A percentile compares a stretch with the other conserved stretches of the same genome.
Conservation (phyloP, 2,113 vertebrate genomes). For the Craseonycteris thonglongyai region DNA sequence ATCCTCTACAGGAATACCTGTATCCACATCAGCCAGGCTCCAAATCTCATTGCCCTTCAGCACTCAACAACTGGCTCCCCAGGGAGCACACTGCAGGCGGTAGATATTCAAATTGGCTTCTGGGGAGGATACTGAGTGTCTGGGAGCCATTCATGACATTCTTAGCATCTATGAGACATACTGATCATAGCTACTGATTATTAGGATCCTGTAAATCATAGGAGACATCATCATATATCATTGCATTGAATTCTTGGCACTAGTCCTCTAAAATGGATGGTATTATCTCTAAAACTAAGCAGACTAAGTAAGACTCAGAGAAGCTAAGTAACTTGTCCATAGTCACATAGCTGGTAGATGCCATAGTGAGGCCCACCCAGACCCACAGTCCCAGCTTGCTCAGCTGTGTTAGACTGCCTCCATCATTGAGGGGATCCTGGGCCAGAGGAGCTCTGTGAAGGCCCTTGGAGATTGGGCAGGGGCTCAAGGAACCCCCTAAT, state of each 20-base stretch:
- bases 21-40: background rate
- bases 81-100: background rate
- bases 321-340: background rate
- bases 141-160: conserved; percentile 13
- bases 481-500: background rate
- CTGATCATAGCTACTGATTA: background rate
- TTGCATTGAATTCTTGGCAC: background rate
- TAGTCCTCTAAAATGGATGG: background rate
- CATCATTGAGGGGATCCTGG: background rate
- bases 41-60: background rate
- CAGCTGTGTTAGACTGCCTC: background rate
- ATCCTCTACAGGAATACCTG: background rate
- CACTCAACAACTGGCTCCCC: background rate
- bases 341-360: background rate
- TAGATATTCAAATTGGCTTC: background rate
- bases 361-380: background rate
- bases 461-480: background rate
- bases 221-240: background rate
- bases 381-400: background rate
- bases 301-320: background rate
- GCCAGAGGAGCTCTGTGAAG: background rate
- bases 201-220: background rate
- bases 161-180: background rate
- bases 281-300: background rate
- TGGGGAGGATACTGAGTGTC: background rate